Conservation (phyloP, 2,888 invertebrate genomes). For the Nephrotoma guestfalica region DNA sequence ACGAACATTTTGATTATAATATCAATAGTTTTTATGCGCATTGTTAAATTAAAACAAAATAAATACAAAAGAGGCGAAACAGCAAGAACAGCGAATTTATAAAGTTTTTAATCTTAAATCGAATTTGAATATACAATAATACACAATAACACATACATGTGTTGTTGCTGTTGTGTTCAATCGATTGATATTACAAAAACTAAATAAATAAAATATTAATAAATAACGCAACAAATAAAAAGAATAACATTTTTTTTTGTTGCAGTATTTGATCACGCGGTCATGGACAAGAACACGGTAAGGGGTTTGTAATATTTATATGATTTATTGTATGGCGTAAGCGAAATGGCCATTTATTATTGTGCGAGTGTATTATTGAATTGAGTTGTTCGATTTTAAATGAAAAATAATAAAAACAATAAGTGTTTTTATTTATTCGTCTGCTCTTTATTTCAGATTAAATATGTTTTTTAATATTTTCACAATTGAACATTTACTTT, state of each 20-base stretch:
- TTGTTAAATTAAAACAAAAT: neutral
- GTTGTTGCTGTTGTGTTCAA: neutral
- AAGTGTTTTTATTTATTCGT: neutral
- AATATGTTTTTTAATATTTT: too few species aligned
- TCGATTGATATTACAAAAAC: neutral
- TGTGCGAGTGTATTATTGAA: neutral
- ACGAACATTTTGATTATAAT: neutral
- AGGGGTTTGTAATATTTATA: neutral
- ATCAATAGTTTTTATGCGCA: neutral
- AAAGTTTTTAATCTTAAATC: neutral
- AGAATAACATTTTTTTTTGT: neutral
- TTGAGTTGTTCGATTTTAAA: slow-evolving; percentile 2
- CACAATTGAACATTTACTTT: too few species aligned
- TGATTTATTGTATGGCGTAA: slow-evolving; percentile 2
- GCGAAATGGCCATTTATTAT: slow-evolving; percentile 1
- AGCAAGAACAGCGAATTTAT: neutral
- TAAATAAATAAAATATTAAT: neutral
- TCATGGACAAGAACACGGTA: neutral
- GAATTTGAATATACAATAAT: neutral
- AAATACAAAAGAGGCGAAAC: neutral
- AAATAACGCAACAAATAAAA: neutral
- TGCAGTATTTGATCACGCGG: neutral
- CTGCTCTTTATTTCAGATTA: neutral
- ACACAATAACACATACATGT: neutral
- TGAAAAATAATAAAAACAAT: neutral